These are phyloP conservation scores for Metaphire vulgaris DNA, from an alignment of 1,140 invertebrate genomes.

Conservation along the genomic window DNA sequence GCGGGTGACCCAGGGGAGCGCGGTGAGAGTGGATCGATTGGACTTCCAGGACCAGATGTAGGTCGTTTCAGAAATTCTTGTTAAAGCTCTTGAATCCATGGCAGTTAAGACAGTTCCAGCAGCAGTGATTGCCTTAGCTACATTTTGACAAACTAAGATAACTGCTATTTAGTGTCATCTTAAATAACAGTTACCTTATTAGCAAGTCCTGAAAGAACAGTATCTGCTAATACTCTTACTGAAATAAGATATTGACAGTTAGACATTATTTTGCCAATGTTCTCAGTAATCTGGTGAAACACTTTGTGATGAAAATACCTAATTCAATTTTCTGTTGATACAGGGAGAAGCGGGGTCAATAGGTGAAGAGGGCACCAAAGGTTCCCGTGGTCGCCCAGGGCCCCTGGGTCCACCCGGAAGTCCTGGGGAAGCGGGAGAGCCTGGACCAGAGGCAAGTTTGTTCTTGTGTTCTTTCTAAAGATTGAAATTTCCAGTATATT, in stretches of 20 bases:
- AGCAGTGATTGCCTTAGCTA: no score
- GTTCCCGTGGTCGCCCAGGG: conserved; percentile 7
- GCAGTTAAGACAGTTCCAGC: no score
- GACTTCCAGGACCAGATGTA: conserved; percentile 6
- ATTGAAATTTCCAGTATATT: no score
- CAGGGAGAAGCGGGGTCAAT: conserved; percentile 15
- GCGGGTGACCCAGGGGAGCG: conserved; percentile 16
- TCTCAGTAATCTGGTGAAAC: no score
- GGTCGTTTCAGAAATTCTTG: neutral
- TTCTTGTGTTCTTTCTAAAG: neutral
- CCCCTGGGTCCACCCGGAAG: conserved; percentile 10
- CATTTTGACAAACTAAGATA: neutral
- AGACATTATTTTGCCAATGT: no score
- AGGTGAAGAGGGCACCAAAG: conserved; percentile 13
- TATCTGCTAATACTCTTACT: neutral
- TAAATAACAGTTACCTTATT: neutral
- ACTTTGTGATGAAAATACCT: no score
- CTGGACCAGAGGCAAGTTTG: conserved; percentile 12
- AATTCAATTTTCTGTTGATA: no score
- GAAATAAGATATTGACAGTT: neutral
- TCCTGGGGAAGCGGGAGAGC: conserved; percentile 13
- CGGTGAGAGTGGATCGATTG: conserved; percentile 12
- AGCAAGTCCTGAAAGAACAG: neutral
- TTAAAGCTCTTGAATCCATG: no score
- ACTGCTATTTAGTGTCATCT: neutral